Conservation (phyloP, 2,113 vertebrate genomes). For the Scolopax mira region DNA sequence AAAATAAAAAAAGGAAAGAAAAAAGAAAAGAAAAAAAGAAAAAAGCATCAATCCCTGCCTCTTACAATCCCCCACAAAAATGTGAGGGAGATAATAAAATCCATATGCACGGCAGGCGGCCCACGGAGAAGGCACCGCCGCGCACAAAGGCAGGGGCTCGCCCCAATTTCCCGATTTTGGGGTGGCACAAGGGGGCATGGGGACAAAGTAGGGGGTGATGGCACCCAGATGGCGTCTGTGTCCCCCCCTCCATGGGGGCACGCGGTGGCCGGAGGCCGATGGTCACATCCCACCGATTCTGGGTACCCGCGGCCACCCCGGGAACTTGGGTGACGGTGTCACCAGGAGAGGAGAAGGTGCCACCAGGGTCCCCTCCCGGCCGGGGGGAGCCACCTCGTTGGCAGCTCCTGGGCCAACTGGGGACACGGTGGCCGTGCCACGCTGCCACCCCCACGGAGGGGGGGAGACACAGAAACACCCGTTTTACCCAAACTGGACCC, state of each 20-base stretch:
- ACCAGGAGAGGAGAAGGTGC: neutral
- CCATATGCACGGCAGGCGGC: slow-evolving; percentile 60
- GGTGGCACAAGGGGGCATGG: rapidly evolving
- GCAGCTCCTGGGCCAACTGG: too few species aligned
- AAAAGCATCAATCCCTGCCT: neutral
- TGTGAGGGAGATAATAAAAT: slow-evolving; percentile 69
- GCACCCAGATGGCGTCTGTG: rapidly evolving
- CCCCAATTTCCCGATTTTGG: slow-evolving; percentile 46
- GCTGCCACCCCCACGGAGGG: rapidly evolving
- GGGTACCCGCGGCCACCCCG: neutral
- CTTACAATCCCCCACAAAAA: slow-evolving; percentile 64
- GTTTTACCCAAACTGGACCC: neutral
- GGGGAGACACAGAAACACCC: neutral
- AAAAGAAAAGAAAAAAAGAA: too few species aligned
- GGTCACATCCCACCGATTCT: rapidly evolving
- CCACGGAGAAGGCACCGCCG: neutral
- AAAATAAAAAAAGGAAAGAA: neutral
- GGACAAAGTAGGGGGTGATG: rapidly evolving
- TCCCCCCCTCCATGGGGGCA: neutral
- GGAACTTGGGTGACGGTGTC: neutral
- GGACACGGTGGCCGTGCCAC: neutral
- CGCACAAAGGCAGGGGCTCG: slow-evolving; percentile 17
- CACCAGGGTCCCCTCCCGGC: neutral
- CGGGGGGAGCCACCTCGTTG: too few species aligned
- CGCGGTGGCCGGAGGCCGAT: rapidly evolving